Conservation (phyloP, 1,140 invertebrate species). For the Bombus consobrinus region DNA sequence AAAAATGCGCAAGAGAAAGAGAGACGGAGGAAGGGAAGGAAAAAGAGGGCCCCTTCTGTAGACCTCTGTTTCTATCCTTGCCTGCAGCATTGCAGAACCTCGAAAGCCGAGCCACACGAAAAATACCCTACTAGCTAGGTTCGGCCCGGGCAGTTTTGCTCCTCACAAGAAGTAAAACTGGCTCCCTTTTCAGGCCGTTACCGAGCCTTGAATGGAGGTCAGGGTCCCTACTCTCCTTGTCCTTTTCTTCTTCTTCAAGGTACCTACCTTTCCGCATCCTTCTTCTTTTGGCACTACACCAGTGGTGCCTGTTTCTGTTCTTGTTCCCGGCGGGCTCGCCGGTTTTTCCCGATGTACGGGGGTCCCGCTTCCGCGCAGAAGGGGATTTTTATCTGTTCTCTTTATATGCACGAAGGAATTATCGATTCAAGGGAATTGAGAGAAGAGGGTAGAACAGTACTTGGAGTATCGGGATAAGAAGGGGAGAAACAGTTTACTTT, state of each 20-base stretch:
- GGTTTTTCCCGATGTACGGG: constrained; percentile 55
- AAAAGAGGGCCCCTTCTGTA: constrained; percentile 34
- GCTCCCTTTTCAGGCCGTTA: constrained; percentile 63
- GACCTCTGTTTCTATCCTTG: constrained; percentile 24
- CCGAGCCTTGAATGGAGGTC: constrained; percentile 69
- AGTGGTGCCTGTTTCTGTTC: constrained; percentile 1
- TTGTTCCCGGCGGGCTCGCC: constrained; percentile 16
- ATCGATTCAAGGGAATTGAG: constrained; percentile 41
- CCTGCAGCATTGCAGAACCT: constrained; percentile 62
- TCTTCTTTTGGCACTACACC: constrained; percentile 34
- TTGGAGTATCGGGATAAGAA: background rate
- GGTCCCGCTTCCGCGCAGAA: constrained; percentile 54
- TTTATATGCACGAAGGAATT: constrained; percentile 40
- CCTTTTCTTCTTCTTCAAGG: constrained; percentile 53
- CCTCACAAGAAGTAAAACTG: constrained; percentile 51
- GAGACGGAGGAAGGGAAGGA: constrained; percentile 21
- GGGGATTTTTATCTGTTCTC: constrained; percentile 53
- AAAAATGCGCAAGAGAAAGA: constrained; percentile 39
- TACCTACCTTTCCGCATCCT: constrained; percentile 55
- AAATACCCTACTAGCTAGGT: constrained; percentile 70
- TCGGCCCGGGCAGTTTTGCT: constrained; percentile 57
- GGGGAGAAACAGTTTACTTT: constrained; percentile 47
- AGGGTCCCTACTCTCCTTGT: constrained; percentile 58
- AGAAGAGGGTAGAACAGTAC: constrained; percentile 14
- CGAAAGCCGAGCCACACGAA: constrained; percentile 68